Conservation (phyloP, 2,797 vertebrate genomes). For the Alauda arvensis region DNA sequence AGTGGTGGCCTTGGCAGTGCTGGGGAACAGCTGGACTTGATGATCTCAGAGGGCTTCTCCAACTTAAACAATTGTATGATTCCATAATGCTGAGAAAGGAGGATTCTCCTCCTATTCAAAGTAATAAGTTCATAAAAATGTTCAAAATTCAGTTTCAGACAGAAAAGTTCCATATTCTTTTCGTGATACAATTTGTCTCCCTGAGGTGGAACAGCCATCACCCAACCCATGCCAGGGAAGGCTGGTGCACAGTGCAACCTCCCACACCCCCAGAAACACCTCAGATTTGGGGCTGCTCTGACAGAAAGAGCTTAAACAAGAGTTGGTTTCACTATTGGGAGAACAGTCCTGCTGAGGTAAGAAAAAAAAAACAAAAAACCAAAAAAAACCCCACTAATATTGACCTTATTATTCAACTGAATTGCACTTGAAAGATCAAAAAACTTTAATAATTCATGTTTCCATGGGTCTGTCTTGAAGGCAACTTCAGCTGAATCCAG, state of each 20-base stretch:
- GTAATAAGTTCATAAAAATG: not conserved
- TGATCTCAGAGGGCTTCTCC: too few relatives aligned
- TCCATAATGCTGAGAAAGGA: not conserved
- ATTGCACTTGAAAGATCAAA: not conserved
- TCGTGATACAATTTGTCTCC: fast-evolving
- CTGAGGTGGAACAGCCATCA: fast-evolving
- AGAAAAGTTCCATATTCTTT: not conserved
- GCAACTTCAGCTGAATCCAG: not conserved
- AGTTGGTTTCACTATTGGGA: not conserved
- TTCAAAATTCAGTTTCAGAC: not conserved
- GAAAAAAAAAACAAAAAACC: too few relatives aligned
- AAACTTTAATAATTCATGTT: not conserved
- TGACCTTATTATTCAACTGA: not conserved
- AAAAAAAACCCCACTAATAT: too few relatives aligned
- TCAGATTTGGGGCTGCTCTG: not conserved
- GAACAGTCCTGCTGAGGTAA: fast-evolving
- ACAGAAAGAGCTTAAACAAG: not conserved
- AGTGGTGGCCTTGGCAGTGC: not conserved
- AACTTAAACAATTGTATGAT: too few relatives aligned
- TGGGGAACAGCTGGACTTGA: fast-evolving
- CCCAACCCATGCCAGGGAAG: not conserved
- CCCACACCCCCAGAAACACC: not conserved
- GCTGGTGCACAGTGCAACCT: not conserved
- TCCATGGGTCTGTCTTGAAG: not conserved
- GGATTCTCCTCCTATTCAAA: not conserved